A percentile compares a stretch with the other conserved stretches of the same genome.
Evolutionary conservation across 2,113 vertebrate species (phyloP).

Genomic region (Paedocypris sp.): DNA sequence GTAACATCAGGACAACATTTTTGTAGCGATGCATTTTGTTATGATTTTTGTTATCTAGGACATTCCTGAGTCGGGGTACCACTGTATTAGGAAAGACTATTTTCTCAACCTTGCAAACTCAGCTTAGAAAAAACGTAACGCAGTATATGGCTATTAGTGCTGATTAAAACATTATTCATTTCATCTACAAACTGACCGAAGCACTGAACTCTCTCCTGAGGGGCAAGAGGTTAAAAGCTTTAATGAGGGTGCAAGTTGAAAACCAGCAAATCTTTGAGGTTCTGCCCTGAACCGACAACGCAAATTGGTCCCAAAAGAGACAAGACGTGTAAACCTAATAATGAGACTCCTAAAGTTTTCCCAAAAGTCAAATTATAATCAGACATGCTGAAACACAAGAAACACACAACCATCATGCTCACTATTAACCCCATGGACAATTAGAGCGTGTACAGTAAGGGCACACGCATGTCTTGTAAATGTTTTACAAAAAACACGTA

Average conservation of each 20-base stretch:
- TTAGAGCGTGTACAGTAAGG: background rate
- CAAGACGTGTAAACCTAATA: conserved; percentile 1
- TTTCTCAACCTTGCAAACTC: background rate
- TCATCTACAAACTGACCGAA: background rate
- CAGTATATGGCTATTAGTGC: background rate
- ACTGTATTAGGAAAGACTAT: background rate
- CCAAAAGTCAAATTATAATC: conserved; percentile 5
- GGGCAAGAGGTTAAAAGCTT: background rate
- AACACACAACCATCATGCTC: no score
- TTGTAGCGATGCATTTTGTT: no score
- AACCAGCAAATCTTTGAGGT: background rate
- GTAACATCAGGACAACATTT: no score
- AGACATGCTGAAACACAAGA: background rate
- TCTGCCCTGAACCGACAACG: background rate
- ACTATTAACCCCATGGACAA: no score
- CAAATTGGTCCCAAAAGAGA: background rate
- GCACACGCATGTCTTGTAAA: background rate
- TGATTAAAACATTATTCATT: background rate
- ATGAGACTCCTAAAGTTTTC: background rate
- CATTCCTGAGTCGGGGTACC: no score
- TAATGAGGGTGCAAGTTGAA: background rate
- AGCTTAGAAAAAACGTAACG: background rate
- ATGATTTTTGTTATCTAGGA: no score
- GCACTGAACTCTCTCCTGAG: background rate
- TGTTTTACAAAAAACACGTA: background rate